Percentiles rank a stretch among this genome's conserved stretches.
Conservation (phyloP, 2,113 vertebrate species). For the Proterorhinus semilunaris region DNA sequence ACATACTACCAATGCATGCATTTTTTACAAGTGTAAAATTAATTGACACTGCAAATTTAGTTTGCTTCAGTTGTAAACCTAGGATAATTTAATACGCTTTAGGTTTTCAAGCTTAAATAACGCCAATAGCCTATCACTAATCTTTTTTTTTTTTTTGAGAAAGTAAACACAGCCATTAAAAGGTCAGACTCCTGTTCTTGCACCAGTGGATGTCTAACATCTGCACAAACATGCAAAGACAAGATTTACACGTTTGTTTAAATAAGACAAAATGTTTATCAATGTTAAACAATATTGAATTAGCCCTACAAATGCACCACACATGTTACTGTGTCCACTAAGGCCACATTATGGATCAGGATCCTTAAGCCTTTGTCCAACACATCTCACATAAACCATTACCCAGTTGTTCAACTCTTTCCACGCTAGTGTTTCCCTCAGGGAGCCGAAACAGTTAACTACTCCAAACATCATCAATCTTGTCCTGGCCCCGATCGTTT, state of each 20-base stretch:
- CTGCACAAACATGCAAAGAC: not conserved
- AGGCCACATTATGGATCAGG: not conserved
- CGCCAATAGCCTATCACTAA: too few species aligned
- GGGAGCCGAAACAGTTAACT: conserved; percentile 42
- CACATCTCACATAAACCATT: not conserved
- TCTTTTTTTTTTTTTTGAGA: not conserved
- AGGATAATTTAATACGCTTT: too few species aligned
- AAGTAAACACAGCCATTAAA: not conserved
- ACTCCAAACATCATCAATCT: conserved; percentile 33
- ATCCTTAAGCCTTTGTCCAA: not conserved
- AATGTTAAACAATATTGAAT: not conserved
- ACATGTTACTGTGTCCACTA: not conserved
- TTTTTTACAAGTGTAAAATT: too few species aligned
- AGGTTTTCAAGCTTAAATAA: too few species aligned
- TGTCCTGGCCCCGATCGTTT: conserved; percentile 51
- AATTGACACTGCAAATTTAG: too few species aligned
- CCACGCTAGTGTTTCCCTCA: not conserved
- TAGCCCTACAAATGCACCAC: not conserved
- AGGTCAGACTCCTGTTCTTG: not conserved
- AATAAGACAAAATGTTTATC: not conserved
- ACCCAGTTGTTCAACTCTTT: conserved; percentile 2
- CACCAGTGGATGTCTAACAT: not conserved
- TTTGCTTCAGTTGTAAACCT: too few species aligned
- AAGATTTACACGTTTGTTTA: not conserved
- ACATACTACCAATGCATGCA: too few species aligned